Percentiles rank a stretch among this genome's conserved stretches.
Conservation (phyloP, 2,113 vertebrate species). For the Gadus macrocephalus region DNA sequence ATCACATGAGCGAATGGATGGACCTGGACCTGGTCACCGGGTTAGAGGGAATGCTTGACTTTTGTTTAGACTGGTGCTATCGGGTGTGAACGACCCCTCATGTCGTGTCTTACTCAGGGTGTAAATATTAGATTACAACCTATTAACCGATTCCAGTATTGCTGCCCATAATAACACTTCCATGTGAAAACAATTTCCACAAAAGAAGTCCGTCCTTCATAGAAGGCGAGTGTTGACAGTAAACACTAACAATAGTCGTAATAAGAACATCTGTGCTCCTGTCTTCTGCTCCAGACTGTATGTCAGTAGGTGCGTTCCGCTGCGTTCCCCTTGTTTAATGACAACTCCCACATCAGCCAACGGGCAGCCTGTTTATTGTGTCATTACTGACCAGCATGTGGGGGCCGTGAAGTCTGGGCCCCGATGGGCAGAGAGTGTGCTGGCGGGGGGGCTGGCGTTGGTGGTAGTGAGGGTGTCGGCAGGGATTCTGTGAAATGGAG, state of each 20-base stretch:
- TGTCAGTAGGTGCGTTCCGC: not conserved
- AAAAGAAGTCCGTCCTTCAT: too few relatives aligned
- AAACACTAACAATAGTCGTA: not conserved
- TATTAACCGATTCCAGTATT: too few relatives aligned
- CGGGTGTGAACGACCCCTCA: too few relatives aligned
- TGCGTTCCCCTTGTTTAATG: not conserved
- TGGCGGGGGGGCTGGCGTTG: not conserved
- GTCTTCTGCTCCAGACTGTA: not conserved
- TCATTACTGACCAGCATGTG: constrained; percentile 26
- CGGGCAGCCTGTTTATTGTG: constrained; percentile 31
- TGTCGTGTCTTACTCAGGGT: too few relatives aligned
- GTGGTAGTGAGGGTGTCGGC: not conserved
- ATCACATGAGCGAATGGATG: constrained; percentile 21
- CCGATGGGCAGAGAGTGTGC: constrained; percentile 14
- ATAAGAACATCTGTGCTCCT: not conserved
- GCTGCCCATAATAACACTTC: too few relatives aligned
- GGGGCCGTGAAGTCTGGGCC: not conserved
- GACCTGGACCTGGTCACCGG: constrained; percentile 19
- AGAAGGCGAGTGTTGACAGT: not conserved
- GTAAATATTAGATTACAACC: too few relatives aligned
- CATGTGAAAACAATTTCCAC: too few relatives aligned
- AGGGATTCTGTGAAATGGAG: constrained; percentile 2
- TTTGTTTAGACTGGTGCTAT: too few relatives aligned
- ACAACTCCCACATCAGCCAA: constrained; percentile 22
- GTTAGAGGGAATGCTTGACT: not conserved